Percentiles rank a stretch among this genome's conserved stretches.
Evolutionary conservation across 2,113 vertebrate genomes (phyloP).

Genomic region (Scatophagus argus): DNA sequence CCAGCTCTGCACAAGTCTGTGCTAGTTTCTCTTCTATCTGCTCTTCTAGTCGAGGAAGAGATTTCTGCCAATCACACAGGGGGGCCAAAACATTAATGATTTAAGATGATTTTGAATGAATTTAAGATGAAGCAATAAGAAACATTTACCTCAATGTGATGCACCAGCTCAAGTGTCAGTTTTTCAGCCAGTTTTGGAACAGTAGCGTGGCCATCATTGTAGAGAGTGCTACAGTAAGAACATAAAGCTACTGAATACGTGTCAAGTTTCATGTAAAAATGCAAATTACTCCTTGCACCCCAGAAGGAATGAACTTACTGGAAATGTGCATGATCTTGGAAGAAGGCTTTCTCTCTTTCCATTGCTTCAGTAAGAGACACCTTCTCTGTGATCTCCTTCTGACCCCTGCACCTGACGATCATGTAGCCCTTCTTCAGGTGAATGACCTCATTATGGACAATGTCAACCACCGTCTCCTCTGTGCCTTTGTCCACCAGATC

Average conservation of each 20-base stretch:
- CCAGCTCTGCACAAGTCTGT: conserved; percentile 75
- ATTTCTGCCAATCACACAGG: conserved; percentile 69
- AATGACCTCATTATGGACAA: conserved; percentile 84
- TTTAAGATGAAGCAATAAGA: background rate
- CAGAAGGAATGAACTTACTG: conserved; percentile 69
- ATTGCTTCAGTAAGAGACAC: conserved; percentile 84
- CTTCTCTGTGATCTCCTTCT: conserved; percentile 84
- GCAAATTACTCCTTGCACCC: background rate
- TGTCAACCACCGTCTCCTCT: conserved; percentile 80
- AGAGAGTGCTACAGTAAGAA: conserved; percentile 69
- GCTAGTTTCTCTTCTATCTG: conserved; percentile 80
- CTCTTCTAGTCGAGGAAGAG: conserved; percentile 80
- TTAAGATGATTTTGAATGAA: too few relatives aligned
- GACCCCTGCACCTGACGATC: conserved; percentile 91
- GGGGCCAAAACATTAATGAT: background rate
- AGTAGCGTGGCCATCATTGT: conserved; percentile 75
- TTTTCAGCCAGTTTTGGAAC: conserved; percentile 83
- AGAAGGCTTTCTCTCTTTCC: conserved; percentile 86
- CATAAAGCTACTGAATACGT: background rate
- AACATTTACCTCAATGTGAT: conserved; percentile 82
- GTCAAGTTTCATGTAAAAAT: background rate
- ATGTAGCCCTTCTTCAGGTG: conserved; percentile 92
- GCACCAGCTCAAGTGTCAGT: conserved; percentile 82
- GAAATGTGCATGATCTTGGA: conserved; percentile 84
- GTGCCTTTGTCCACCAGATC: conserved; percentile 92